Conservation (phyloP, 1,140 invertebrate species). For the Hestina assimilis region DNA sequence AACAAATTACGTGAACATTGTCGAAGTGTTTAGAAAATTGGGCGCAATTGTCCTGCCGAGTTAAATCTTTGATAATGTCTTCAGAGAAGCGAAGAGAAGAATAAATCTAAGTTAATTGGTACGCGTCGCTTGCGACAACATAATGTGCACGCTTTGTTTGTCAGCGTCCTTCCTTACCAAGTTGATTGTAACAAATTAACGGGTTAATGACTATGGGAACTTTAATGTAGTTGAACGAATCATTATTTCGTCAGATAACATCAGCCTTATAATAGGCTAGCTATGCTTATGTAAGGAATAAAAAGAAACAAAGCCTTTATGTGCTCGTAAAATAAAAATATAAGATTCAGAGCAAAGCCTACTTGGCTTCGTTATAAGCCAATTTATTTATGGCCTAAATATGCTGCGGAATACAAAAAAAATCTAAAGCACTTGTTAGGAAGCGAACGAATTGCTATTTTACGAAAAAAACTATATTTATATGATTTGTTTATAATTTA, state of each 20-base stretch:
- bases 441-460: no score
- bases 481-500: no score
- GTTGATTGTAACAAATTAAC: constrained; percentile 52
- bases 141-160: constrained; percentile 57
- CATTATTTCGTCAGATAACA: neutral
- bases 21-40: constrained; percentile 70
- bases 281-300: neutral
- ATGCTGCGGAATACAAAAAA: constrained; percentile 13
- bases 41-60: constrained; percentile 64
- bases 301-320: neutral
- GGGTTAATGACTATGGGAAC: constrained; percentile 50
- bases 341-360: constrained; percentile 27
- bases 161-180: constrained; percentile 44
- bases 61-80: constrained; percentile 71
- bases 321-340: constrained; percentile 10
- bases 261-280: neutral
- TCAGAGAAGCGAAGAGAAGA: constrained; percentile 56
- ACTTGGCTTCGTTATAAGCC: constrained; percentile 11
- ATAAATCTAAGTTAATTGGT: constrained; percentile 74
- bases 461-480: no score
- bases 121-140: constrained; percentile 57
- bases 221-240: constrained; percentile 22
- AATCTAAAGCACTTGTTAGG: neutral
- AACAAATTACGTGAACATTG: constrained; percentile 69
- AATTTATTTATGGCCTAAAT: constrained; percentile 14